Evolutionary conservation across 1,140 invertebrate genomes (phyloP), one percentile per base, ranked within the genome.

Genomic region (Planococcus citri): DNA sequence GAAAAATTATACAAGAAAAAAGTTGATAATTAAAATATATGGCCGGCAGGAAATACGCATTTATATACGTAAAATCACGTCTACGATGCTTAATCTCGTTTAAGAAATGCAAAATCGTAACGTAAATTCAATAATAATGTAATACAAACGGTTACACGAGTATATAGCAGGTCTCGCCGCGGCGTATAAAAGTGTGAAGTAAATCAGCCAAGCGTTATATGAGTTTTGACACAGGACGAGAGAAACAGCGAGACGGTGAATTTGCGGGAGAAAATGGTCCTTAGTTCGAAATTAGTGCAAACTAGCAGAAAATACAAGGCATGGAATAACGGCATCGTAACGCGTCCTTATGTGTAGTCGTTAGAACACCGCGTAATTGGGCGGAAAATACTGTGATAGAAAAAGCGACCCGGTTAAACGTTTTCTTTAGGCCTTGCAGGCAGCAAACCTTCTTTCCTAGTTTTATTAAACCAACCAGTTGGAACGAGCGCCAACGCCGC

Each of bases 261-360:
- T 64, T 64, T 64, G 60, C 22, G 22, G 60, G 21, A 64, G 60
- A 64, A 64, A 64, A 64, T 64, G 25, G 60, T 64, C 60, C 60
- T 64, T 64, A 64, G 60, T 64, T 64, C 60, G 60, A 64, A 64
- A 64, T 64, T 64, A 64, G 60, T 64, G 60, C 60, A 64, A 64
- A 64, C 60, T 64, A 27, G 60, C 60, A 64, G 60, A 64, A 64
- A 64, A 64, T 64, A 64, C 60, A 64, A 64, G 60, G 60, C 25
- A 10, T 64, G 3, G 60, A 20, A 64, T 25, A 25, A 64, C 60
- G 60, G 25, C 60, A 21, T 14, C 60, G 22, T 58, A n/a, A 64
- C 60, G 22, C 60, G 25, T 24, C 60, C 60, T 24, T 64, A 24
- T 24, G n/a, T n/a, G 60, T 24, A 64, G 60, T 27, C 22, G 60